phyloP scores from a whole-genome alignment of 1,140 invertebrate species.

The Amphibalanus amphitrite region DNA sequence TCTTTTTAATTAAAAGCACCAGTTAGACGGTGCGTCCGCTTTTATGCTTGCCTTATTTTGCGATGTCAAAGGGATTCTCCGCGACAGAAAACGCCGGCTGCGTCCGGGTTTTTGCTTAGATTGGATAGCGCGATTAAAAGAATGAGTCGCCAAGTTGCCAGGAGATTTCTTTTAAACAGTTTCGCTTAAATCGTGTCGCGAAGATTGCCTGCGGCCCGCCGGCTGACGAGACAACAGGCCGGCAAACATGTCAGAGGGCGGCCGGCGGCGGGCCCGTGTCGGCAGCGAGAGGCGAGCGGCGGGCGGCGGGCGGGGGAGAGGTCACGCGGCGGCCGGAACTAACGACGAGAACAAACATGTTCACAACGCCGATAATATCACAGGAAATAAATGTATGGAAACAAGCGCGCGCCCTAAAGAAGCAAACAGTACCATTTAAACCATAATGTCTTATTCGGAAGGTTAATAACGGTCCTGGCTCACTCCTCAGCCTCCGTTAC shows the following conservation, averaged over 20 bases:
- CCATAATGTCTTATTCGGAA: no score
- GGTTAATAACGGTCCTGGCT: no score
- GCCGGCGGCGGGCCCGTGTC: no score
- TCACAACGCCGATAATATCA: no score
- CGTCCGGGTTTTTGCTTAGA: neutral
- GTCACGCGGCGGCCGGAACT: no score
- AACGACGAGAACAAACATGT: no score
- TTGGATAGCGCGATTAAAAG: neutral
- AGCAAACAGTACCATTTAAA: no score
- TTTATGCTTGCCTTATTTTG: neutral
- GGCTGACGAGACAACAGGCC: neutral
- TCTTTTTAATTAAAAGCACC: neutral
- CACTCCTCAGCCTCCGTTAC: no score
- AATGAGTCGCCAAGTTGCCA: neutral
- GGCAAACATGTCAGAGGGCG: neutral
- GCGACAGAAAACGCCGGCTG: neutral
- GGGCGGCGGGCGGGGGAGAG: no score
- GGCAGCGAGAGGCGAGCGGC: no score
- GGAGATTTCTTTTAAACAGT: constrained; percentile 1
- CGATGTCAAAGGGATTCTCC: neutral
- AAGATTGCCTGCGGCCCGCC: neutral
- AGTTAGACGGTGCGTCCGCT: neutral
- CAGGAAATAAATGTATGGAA: no score
- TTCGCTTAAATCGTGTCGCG: neutral
- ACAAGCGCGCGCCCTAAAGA: no score